These are phyloP conservation scores for Scotopteryx bipunctaria DNA, from an alignment of 2,888 invertebrate species.

Conservation along the genomic window DNA sequence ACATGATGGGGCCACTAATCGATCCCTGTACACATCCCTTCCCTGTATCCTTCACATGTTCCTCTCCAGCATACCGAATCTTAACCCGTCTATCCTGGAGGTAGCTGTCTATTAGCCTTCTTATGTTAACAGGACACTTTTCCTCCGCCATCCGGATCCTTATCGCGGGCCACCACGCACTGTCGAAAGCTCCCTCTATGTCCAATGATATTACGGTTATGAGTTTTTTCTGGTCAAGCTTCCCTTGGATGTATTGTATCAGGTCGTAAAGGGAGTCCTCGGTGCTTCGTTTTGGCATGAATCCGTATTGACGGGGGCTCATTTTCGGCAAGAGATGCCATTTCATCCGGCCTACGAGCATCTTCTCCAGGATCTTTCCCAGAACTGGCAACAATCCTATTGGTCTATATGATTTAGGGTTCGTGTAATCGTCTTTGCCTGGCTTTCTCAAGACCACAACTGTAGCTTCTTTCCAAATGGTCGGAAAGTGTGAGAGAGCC, in stretches of 20 bases:
- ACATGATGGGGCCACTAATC: background rate
- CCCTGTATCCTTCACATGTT: background rate
- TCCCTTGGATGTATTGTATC: too few relatives aligned
- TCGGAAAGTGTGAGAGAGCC: constrained; percentile 27
- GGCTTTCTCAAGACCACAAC: constrained; percentile 6
- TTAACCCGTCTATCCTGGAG: background rate
- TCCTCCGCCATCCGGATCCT: background rate
- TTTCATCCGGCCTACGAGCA: background rate
- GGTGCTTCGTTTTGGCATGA: constrained; percentile 7
- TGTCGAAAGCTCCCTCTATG: too few relatives aligned
- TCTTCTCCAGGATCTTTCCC: constrained; percentile 23
- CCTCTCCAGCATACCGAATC: background rate
- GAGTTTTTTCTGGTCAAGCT: too few relatives aligned
- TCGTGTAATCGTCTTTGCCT: constrained; percentile 2
- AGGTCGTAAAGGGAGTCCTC: constrained; percentile 14
- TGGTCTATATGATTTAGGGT: constrained; percentile 35
- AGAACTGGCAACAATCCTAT: constrained; percentile 37
- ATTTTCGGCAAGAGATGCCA: constrained; percentile 4
- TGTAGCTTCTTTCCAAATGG: constrained; percentile 16
- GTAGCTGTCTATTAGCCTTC: background rate
- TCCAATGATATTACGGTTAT: too few relatives aligned
- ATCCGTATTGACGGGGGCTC: constrained; percentile 3
- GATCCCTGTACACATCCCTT: background rate
- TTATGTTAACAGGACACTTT: background rate
- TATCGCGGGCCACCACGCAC: too few relatives aligned